phyloP scores from a whole-genome alignment of 2,888 invertebrate species.

The Ctenicera cuprea region DNA sequence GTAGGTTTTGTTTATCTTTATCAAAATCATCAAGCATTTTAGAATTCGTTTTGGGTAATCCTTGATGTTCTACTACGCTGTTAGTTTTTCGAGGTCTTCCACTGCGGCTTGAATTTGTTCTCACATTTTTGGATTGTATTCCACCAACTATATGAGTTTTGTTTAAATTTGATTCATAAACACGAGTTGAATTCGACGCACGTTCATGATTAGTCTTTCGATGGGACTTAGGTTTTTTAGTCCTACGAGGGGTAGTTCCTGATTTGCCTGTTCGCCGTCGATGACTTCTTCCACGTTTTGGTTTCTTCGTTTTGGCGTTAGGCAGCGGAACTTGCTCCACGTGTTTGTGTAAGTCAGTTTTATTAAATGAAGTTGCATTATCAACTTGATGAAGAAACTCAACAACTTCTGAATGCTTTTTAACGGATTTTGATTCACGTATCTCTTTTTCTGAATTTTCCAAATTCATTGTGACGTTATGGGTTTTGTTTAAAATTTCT shows the following conservation, averaged over 20 bases:
- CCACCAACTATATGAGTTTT: background rate
- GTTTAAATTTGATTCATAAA: background rate
- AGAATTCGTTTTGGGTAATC: background rate
- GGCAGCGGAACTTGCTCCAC: background rate
- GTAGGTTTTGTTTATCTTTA: too few species aligned
- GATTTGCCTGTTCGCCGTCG: constrained; percentile 6
- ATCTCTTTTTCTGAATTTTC: too few species aligned
- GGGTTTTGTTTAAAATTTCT: too few species aligned
- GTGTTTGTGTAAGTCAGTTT: too few species aligned
- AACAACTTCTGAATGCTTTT: background rate
- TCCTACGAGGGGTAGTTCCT: background rate
- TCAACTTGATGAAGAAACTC: background rate
- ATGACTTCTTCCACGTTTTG: background rate
- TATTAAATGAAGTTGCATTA: too few species aligned
- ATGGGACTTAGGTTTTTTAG: constrained; percentile 5
- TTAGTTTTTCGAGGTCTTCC: background rate
- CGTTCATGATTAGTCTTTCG: background rate
- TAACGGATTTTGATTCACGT: background rate
- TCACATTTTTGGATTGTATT: background rate
- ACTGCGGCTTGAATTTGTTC: background rate
- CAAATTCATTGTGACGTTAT: too few species aligned
- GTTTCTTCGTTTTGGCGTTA: background rate
- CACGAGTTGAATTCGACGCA: background rate
- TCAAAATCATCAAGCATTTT: background rate
- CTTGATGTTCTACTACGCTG: background rate